Base-by-base conservation (phyloP, 1,140 invertebrate genomes). In the Coelopa frigida region DNA sequence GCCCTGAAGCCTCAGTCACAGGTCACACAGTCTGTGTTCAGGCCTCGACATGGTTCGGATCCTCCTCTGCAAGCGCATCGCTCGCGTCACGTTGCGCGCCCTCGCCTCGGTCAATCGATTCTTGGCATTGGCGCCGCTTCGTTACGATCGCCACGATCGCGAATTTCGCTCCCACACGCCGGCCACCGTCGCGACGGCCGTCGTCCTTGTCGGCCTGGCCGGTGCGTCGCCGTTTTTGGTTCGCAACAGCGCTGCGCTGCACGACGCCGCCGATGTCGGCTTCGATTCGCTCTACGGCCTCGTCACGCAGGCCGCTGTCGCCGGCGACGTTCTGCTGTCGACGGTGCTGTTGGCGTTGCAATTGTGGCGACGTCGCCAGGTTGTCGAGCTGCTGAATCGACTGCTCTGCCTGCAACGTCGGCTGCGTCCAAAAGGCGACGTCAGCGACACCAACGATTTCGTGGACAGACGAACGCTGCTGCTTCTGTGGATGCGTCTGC, bases 211-310 rank as follows among this genome's bases (percentile, higher is more conserved):
- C 0, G 33, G 29, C 0, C 44, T 63, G 7, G 27, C 48, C 11
- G 26, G 37, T 3, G 10, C 58, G 8, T 32, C 60, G 0, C 60
- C 60, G 0, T n/a, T 55, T 7, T 7, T 63, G 7, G 17, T 63
- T 24, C 50, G 41, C 18, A 41, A 58, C 27, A 61, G 50, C 14
- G 32, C 49, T 3, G 43, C 50, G 11, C 20, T 63, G 14, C 63
- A 63, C 26, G 58, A 45, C 8, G 50, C 51, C 31, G 62, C 60
- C 10, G 54, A 60, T 37, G 60, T 63, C 24, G 48, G 44, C 10
- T 57, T 53, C 5, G 59, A 55, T 12, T 4, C 10, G 32, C 35
- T 60, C 20, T 63, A 63, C 20, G 50, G 43, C 21, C 49, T 29
- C 15, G 60, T 63, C 5, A 60, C 60, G 1, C 4, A 56, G 43